A percentile compares a stretch with the other conserved stretches of the same genome.
Evolutionary conservation across 1,140 invertebrate species (phyloP).

Genomic region (Cydia pomonella): DNA sequence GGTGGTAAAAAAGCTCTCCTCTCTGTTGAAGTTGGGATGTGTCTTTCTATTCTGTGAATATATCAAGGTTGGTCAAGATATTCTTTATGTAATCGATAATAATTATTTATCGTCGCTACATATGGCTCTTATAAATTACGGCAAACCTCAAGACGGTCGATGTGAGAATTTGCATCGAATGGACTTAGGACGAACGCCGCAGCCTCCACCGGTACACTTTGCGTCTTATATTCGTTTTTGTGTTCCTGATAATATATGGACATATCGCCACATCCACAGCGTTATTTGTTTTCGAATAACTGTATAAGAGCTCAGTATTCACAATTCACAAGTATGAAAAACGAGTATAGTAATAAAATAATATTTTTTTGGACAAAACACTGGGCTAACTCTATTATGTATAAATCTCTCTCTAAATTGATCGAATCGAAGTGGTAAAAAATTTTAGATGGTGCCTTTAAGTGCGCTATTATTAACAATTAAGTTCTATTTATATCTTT

Average conservation of each 20-base stretch:
- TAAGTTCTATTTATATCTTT: conserved; percentile 13
- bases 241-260: conserved; percentile 31
- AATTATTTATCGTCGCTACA: background rate
- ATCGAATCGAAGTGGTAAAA: too few relatives aligned
- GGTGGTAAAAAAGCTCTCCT: too few relatives aligned
- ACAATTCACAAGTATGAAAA: too few relatives aligned
- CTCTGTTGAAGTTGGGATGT: too few relatives aligned
- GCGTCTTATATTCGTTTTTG: conserved; percentile 45
- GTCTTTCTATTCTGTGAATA: too few relatives aligned
- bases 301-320: background rate
- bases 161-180: conserved; percentile 78
- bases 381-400: too few relatives aligned
- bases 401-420: too few relatives aligned
- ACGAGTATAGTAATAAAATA: too few relatives aligned
- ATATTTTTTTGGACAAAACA: too few relatives aligned
- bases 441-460: background rate
- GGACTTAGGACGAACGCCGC: conserved; percentile 55
- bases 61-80: too few relatives aligned
- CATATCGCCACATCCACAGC: conserved; percentile 19
- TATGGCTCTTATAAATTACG: conserved; percentile 36
- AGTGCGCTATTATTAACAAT: background rate
- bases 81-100: background rate
- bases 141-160: conserved; percentile 49
- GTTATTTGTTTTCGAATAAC: conserved; percentile 27
- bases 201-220: conserved; percentile 53